Evolutionary conservation across 92 coral and sea anemone genomes (phyloP), one percentile per base, ranked within the genome.

Genomic region (Porites lobata): DNA sequence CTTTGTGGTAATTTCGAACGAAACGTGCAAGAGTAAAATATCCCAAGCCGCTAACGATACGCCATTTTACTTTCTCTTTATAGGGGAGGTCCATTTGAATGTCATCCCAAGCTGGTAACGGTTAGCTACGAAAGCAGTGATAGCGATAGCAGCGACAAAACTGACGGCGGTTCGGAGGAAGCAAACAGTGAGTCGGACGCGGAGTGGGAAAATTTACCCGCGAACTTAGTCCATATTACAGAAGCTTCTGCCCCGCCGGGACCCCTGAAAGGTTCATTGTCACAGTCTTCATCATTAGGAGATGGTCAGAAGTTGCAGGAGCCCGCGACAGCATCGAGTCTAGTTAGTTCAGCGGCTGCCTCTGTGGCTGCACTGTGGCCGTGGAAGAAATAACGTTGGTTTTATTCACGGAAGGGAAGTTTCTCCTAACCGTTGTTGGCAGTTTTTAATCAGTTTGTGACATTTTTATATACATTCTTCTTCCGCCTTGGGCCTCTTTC

Each of bases 301-400:
- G 92, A 76, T 32, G 85, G 85, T 1, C 89, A 86, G 62, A 87
- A 65, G 12, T 17, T 89, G 14, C 87, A 86, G 72, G 98, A 89
- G 70, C 77, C 87, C 79, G 92, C 93, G 18, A 91, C 93, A 20
- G 74, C 96, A 9, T 73, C 98, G 1, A 96, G 98, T 78, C 57
- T 98, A 59, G 99, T 98, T 13, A 95, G 96, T 77, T 95, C 98
- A 10, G 98, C 98, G 73, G 98, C 98, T 32, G 98, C 99, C 26
- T 96, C 99, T 13, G 98, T 98, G 15, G 96, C 99, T 17, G 95
- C 99, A 3, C 88, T 98, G 24, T 98, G 99, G 99, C 98, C 95
- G 57, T 98, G 99, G 99, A 98, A 94, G 86, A 92, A 90, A 74
- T 95, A 72, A 75, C 81, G 73, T 8, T 58, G 65, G 65, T 61